A percentile compares a stretch with the other conserved stretches of the same genome.
Evolutionary conservation across 1,140 invertebrate genomes (phyloP).

Genomic region (Lasioglossum baleicum): DNA sequence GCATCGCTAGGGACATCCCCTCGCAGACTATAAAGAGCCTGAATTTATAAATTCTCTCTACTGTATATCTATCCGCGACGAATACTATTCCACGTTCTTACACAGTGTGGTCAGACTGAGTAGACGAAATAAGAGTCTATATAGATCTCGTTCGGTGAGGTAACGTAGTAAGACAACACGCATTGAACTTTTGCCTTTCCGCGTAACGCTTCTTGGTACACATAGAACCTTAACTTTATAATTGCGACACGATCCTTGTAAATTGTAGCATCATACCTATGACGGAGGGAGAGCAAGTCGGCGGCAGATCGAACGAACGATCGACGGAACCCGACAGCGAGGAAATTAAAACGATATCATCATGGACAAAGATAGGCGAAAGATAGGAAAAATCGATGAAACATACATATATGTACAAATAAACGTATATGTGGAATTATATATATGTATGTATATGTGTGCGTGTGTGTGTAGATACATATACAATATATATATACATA

Average conservation of each 20-base stretch:
- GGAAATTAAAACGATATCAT: conserved; percentile 16
- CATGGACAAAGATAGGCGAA: neutral
- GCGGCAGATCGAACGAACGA: neutral
- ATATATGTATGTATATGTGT: neutral
- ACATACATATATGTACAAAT: neutral
- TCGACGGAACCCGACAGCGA: conserved; percentile 2
- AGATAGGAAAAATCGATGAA: conserved; percentile 6
- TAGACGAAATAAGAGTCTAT: conserved; percentile 58
- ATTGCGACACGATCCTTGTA: conserved; percentile 20
- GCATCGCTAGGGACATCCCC: conserved; percentile 47
- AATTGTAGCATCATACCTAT: conserved; percentile 26
- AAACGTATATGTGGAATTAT: conserved; percentile 4
- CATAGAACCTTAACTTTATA: conserved; percentile 13
- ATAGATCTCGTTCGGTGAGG: conserved; percentile 49
- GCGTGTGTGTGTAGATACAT: neutral
- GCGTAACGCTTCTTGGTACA: conserved; percentile 52
- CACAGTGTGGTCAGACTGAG: conserved; percentile 63
- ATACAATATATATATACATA: neutral
- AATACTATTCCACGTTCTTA: conserved; percentile 64
- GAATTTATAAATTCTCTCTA: conserved; percentile 62
- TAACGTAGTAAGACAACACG: conserved; percentile 24
- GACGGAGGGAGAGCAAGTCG: neutral
- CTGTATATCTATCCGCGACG: conserved; percentile 60
- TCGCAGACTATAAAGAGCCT: conserved; percentile 61
- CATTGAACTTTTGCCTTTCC: conserved; percentile 48